phyloP scores from a whole-genome alignment of 2,797 vertebrate genomes.

The Esox masquinongy region DNA sequence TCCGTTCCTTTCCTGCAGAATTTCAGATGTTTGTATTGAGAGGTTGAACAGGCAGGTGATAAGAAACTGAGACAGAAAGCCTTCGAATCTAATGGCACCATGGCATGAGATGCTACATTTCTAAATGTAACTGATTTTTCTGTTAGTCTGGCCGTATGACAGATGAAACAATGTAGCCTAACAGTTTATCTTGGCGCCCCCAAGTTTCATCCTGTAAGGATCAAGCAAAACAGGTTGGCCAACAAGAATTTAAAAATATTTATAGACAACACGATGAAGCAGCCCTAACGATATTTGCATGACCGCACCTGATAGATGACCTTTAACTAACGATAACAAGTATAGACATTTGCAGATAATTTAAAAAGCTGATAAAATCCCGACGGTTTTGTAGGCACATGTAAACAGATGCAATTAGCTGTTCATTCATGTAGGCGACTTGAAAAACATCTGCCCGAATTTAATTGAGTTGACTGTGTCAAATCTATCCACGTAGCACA shows the following conservation, averaged over 20 bases:
- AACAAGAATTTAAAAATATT: not conserved
- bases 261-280: not conserved
- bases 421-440: too few relatives aligned
- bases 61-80: too few relatives aligned
- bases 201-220: not conserved
- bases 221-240: not conserved
- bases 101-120: not conserved
- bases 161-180: not conserved
- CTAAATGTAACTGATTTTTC: not conserved
- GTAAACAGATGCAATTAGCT: too few relatives aligned
- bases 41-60: too few relatives aligned
- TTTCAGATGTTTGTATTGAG: too few relatives aligned
- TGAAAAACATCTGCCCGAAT: too few relatives aligned
- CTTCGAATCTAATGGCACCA: not conserved
- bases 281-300: not conserved
- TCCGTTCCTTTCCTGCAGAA: too few relatives aligned
- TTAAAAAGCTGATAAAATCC: not conserved
- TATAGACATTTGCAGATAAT: not conserved
- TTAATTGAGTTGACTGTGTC: not conserved
- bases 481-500: constrained; percentile 18
- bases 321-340: constrained; percentile 30
- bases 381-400: not conserved
- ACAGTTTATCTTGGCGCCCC: not conserved
- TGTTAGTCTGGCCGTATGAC: not conserved
- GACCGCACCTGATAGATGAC: constrained; percentile 38